A percentile compares a stretch with the other conserved stretches of the same genome.
Evolutionary conservation across 2,797 vertebrate species (phyloP).

Genomic region (Sebastes diploproa): DNA sequence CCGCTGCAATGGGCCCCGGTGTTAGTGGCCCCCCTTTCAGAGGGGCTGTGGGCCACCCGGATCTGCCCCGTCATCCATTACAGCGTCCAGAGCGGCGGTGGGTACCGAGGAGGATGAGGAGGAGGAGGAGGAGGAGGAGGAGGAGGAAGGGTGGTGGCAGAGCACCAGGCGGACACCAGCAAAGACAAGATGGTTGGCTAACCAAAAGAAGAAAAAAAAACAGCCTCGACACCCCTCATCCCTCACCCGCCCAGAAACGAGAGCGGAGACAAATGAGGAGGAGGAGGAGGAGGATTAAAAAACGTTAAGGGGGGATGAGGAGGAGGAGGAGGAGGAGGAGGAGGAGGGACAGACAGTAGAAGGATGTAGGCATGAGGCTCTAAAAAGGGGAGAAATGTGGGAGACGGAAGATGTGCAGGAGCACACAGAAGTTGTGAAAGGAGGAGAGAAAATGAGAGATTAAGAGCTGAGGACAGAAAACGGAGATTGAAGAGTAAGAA

Average conservation of each 20-base stretch:
- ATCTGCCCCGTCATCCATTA: conserved; percentile 77
- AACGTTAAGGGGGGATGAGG: background rate
- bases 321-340: background rate
- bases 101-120: conserved; percentile 1
- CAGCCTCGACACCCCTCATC: conserved; percentile 35
- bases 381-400: conserved; percentile 21
- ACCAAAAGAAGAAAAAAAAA: conserved; percentile 10
- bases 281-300: conserved; percentile 45
- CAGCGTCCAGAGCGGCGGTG: conserved; percentile 40
- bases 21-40: conserved; percentile 33
- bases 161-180: conserved; percentile 70
- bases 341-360: conserved; percentile 17
- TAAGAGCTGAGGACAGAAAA: conserved; percentile 33
- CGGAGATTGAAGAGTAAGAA: background rate
- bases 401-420: conserved; percentile 37
- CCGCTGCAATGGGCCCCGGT: background rate
- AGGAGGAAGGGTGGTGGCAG: conserved; percentile 44
- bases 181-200: conserved; percentile 64
- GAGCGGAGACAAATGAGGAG: conserved; percentile 58
- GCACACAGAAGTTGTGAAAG: conserved; percentile 13
- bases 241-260: conserved; percentile 42
- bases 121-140: too few relatives aligned
- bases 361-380: conserved; percentile 50
- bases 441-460: conserved; percentile 37
- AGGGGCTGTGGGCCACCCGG: conserved; percentile 63